Evolutionary conservation across 2,113 vertebrate genomes (phyloP), one percentile per base, ranked within the genome.

Genomic region (Tylochromis polylepis): DNA sequence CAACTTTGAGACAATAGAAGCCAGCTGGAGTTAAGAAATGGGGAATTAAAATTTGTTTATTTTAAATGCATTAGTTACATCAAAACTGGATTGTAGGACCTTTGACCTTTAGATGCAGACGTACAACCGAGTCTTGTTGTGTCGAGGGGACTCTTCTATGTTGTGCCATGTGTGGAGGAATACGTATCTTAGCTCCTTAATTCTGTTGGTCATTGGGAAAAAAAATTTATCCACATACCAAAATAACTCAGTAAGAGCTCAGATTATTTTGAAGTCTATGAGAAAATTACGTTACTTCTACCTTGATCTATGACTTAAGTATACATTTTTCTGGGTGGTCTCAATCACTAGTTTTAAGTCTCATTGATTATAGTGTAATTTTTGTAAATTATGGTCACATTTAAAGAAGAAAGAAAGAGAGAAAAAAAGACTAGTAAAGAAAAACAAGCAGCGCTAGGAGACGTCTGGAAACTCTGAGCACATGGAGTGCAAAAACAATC

Each of bases 141-240:
- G 18, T 20, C 0, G 2, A 11, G 60, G 10, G 60, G 34, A 38
- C 31, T 38, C 0, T 0, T 36, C 60, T 38, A 3, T 8, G 31
- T 65, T 6, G 31, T 34, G 31, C 31, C 31, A 34, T 36, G 36
- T 65, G 60, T 43, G 38, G 38, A 6, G 0, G 38, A 27, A 5
- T 4, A 24, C n/a, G 0, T 43, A 24, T 70, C 38, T 70, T 43
- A 70, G 36, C 36, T 10, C 38, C 8, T 70, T 43, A 43, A 70
- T 70, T 0, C 65, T 72, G 65, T 18, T 46, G 65, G 22, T 43
- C 65, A 43, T 43, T 43, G 38, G n/a, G 0, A 43, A 46, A 27
- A 8, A 18, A 43, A 46, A 6, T 6, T 20, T 0, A 29, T 75
- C 43, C 24, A 75, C 14, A 75, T 75, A 29, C 9, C 24, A 49